These are phyloP conservation scores for Griposia aprilina DNA, from an alignment of 2,888 invertebrate species.

Conservation along the genomic window DNA sequence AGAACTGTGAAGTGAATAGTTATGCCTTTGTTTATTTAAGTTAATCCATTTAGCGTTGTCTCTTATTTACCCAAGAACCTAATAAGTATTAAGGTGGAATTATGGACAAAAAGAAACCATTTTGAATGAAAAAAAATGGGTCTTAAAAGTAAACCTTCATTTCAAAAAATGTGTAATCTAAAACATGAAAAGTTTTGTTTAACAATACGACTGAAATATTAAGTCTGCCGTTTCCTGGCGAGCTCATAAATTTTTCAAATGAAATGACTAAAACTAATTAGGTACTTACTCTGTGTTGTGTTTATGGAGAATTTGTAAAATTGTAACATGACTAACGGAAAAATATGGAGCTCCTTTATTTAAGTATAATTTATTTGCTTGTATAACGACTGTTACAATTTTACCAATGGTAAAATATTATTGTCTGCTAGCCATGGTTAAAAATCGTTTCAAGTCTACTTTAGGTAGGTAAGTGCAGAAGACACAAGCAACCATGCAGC, in stretches of 20 bases:
- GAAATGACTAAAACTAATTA: constrained; percentile 32
- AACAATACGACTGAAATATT: constrained; percentile 19
- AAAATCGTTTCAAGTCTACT: neutral
- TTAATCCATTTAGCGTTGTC: neutral
- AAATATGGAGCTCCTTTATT: neutral
- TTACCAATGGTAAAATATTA: neutral
- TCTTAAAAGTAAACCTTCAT: constrained; percentile 7
- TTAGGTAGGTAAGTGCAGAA: neutral
- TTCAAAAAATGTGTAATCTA: neutral
- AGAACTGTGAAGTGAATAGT: neutral
- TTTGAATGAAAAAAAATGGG: neutral
- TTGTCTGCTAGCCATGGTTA: neutral
- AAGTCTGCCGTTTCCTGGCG: constrained; percentile 5
- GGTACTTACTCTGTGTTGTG: constrained; percentile 7
- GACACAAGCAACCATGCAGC: neutral
- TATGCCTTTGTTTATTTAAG: constrained; percentile 3
- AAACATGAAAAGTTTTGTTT: constrained; percentile 14
- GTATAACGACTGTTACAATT: neutral
- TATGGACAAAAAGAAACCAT: neutral
- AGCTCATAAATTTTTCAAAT: constrained; percentile 28
- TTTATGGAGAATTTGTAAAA: constrained; percentile 24
- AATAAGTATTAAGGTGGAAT: neutral
- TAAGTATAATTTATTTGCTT: neutral
- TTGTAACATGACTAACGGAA: no score
- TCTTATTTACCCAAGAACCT: neutral